These are phyloP conservation scores for Coendou prehensilis DNA, from an alignment of 2,797 vertebrate genomes.

Conservation along the genomic window DNA sequence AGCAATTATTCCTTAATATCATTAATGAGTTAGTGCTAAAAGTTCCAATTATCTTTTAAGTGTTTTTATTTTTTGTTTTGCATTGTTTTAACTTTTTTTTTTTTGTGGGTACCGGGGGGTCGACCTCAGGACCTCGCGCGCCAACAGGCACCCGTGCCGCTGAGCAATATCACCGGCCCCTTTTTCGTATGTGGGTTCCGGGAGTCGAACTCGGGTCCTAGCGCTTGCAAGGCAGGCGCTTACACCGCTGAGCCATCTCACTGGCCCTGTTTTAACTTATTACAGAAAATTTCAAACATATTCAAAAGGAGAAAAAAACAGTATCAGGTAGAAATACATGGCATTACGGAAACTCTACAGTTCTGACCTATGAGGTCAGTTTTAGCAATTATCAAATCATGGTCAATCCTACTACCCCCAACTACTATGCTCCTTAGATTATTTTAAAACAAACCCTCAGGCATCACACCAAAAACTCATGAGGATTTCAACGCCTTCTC, in stretches of 20 bases:
- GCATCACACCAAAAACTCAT: background rate
- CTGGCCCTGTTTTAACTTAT: background rate
- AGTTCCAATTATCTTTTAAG: constrained; percentile 26
- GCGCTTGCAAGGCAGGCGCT: too few species aligned
- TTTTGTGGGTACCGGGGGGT: too few species aligned
- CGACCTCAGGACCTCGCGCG: too few species aligned
- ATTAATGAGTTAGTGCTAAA: background rate
- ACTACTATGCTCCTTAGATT: background rate
- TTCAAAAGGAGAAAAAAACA: background rate
- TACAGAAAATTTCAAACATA: constrained; percentile 16
- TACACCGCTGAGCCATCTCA: too few species aligned
- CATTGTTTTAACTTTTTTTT: background rate
- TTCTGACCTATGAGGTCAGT: background rate
- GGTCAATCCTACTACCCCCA: background rate
- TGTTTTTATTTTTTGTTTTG: background rate
- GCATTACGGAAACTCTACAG: background rate
- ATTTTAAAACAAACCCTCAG: background rate
- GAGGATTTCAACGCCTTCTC: background rate
- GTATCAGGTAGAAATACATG: background rate
- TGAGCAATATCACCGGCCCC: too few species aligned
- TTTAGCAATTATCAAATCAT: constrained; percentile 29
- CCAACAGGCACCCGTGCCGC: too few species aligned
- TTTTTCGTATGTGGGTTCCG: too few species aligned
- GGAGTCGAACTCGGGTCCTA: too few species aligned
- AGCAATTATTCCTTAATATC: background rate